phyloP scores from a whole-genome alignment of 2,888 invertebrate genomes.

The Globia sparganii region DNA sequence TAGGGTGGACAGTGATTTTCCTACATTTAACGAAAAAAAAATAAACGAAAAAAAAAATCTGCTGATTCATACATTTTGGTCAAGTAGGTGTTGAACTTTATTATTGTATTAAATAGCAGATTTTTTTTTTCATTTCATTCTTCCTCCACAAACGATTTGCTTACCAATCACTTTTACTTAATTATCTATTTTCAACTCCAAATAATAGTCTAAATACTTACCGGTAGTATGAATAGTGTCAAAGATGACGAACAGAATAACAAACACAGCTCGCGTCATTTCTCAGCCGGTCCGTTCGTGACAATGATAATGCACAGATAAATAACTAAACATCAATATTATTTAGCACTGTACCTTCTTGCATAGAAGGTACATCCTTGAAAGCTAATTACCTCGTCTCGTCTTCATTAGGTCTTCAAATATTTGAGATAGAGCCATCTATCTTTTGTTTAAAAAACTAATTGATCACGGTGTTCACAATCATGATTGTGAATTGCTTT shows the following conservation, averaged over 20 bases:
- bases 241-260: slow-evolving; percentile 43
- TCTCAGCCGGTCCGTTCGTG: slow-evolving; percentile 28
- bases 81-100: too few species aligned
- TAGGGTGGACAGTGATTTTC: too few species aligned
- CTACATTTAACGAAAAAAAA: too few species aligned
- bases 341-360: slow-evolving; percentile 34
- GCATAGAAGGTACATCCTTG: neutral
- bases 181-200: neutral
- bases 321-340: slow-evolving; percentile 21
- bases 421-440: slow-evolving; percentile 41
- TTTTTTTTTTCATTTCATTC: neutral
- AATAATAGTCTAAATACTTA: slow-evolving; percentile 9
- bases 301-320: slow-evolving; percentile 28
- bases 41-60: too few species aligned
- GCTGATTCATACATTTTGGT: too few species aligned
- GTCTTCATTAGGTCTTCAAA: neutral
- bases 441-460: neutral
- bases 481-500: neutral
- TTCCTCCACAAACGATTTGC: neutral
- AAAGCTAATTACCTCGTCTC: slow-evolving; percentile 11
- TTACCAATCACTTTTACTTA: neutral
- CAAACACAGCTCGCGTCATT: slow-evolving; percentile 62
- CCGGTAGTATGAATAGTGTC: neutral
- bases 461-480: neutral
- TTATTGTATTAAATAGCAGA: too few species aligned